Base-by-base conservation (phyloP, 2,888 invertebrate species). In the Cheilosia pagana region DNA sequence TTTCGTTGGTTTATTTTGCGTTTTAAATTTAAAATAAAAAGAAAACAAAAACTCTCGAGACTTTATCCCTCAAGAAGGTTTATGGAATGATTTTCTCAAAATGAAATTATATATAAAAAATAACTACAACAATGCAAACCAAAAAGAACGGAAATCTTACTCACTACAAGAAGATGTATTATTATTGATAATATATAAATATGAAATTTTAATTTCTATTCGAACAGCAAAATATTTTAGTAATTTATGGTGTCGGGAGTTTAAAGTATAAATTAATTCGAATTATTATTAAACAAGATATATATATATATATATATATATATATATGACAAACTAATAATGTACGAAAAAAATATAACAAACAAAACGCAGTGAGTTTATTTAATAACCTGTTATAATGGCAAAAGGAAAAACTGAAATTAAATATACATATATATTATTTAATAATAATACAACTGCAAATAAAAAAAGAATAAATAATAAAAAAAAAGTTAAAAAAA, bases 261-360 rank as follows among this genome's bases (percentile, higher is more conserved):
- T 77, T 19, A n/a, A 25, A 8, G 31, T 19, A 55, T 43, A 74
- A 87, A 87, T 87, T 86, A 87, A 89, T 87, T 87, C 87, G 82
- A 87, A 81, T 86, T 75, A 87, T 86, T 86, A 79, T 81, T 81
- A 86, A 78, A 86, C 67, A 87, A 63, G 83, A n/a, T 76, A 86
- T 81, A 81, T 78, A 81, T 83, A 86, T 77, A 86, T 86, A 87
- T n/a, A n/a, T n/a, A n/a, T n/a, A n/a, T n/a, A n/a, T n/a, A n/a
- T 55, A 75, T 65, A 65, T 55, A 82, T 48, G 39, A 60, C 85
- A 72, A 71, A 85, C 53, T 81, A 88, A 83, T 88, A 89, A 88
- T 89, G 89, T 89, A 90, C 91, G 90, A 90, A 78, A 23, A 50
- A 90, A 89, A 35, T 12, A 12, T 35, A 35, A 74, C 2, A 21